Conservation (phyloP, 2,888 invertebrate genomes). For the Lasius fuliginosus region DNA sequence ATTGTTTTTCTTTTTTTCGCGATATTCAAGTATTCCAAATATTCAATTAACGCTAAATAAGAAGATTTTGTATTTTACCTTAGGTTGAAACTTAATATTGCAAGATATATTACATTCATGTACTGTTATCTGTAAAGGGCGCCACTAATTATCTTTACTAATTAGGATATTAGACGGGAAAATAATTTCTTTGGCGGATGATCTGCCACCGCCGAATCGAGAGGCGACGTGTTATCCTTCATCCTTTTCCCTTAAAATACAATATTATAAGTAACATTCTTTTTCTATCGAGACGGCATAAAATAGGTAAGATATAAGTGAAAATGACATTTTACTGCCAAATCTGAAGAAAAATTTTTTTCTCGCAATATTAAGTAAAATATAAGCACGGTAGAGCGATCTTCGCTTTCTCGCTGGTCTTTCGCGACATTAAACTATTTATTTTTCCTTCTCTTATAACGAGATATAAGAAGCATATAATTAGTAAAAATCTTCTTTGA, state of each 20-base stretch:
- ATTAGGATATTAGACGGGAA: slow-evolving; percentile 52
- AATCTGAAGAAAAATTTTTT: background rate
- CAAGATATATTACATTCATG: slow-evolving; percentile 33
- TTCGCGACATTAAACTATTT: background rate
- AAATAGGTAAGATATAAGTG: background rate
- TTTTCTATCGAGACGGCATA: background rate
- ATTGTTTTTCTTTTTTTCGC: background rate
- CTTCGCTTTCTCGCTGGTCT: background rate
- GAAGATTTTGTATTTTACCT: background rate
- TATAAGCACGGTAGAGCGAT: background rate
- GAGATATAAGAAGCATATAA: background rate
- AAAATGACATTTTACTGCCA: background rate
- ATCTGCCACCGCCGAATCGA: slow-evolving; percentile 46
- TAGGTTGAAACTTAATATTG: slow-evolving; percentile 26
- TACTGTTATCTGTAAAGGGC: slow-evolving; percentile 26
- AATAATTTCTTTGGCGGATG: slow-evolving; percentile 50
- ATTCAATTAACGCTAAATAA: background rate
- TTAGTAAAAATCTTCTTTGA: background rate
- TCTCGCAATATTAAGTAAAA: background rate
- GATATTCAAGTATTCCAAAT: background rate
- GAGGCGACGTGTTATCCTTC: slow-evolving; percentile 46
- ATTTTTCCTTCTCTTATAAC: background rate
- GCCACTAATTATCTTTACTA: slow-evolving; percentile 58
- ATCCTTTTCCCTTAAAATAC: slow-evolving; percentile 14
- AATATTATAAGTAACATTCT: slow-evolving; percentile 20